Conservation (phyloP, 2,797 vertebrate genomes). For the Coregonus sp. region DNA sequence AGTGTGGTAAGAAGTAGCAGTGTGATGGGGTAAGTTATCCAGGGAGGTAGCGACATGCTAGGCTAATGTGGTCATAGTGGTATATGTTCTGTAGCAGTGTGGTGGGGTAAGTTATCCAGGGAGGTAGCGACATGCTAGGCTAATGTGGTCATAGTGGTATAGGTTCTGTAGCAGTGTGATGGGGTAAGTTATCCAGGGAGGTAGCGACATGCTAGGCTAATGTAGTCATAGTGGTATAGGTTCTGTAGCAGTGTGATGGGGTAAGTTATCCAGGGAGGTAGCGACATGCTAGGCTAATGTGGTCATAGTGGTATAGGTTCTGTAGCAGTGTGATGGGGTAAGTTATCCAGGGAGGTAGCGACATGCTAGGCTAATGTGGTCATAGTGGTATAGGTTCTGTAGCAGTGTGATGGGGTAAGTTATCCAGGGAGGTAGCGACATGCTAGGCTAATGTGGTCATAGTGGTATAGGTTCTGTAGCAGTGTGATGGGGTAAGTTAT, state of each 20-base stretch:
- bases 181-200: conserved; percentile 11
- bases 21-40: conserved; percentile 7
- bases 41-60: too few relatives aligned
- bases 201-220: too few relatives aligned
- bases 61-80: too few relatives aligned
- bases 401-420: background rate
- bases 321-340: background rate
- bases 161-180: background rate
- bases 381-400: too few relatives aligned
- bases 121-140: background rate
- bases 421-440: background rate
- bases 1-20: background rate
- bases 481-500: conserved; percentile 11
- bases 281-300: too few relatives aligned
- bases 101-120: background rate
- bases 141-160: too few relatives aligned
- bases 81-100: background rate
- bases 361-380: too few relatives aligned
- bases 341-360: background rate
- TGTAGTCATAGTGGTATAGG: too few relatives aligned
- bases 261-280: conserved; percentile 10
- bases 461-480: too few relatives aligned
- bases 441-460: too few relatives aligned
- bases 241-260: background rate
- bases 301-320: too few relatives aligned